Evolutionary conservation across 2,888 invertebrate genomes (phyloP).

Genomic region (Amphipyra berbera): DNA sequence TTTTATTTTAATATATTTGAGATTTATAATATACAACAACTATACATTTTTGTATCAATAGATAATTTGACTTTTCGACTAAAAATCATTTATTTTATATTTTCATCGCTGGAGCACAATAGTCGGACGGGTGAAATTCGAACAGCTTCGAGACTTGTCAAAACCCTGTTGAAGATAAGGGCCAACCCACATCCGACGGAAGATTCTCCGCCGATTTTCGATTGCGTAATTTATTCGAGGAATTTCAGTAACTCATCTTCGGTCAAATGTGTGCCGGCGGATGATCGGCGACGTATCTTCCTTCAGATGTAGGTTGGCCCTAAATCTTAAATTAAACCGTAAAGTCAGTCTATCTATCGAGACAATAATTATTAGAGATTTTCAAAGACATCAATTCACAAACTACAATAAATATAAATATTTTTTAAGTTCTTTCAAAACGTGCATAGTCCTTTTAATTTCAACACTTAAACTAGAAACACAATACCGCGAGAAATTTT

Average conservation of each 20-base stretch:
- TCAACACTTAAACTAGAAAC: constrained; percentile 42
- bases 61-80: constrained; percentile 24
- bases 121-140: constrained; percentile 10
- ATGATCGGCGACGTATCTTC: too few species aligned
- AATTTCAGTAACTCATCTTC: too few species aligned
- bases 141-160: too few species aligned
- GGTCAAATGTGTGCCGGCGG: too few species aligned
- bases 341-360: constrained; percentile 31
- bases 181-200: too few species aligned
- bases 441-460: constrained; percentile 45
- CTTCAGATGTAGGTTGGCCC: too few species aligned
- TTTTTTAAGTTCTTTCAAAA: constrained; percentile 43
- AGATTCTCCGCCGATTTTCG: too few species aligned
- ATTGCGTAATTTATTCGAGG: too few species aligned
- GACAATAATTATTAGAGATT: constrained; percentile 22
- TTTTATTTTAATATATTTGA: constrained; percentile 31
- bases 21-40: constrained; percentile 46
- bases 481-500: constrained; percentile 27
- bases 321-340: background rate
- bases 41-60: constrained; percentile 15
- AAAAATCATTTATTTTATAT: background rate
- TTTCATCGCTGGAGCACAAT: constrained; percentile 1
- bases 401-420: constrained; percentile 54
- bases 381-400: constrained; percentile 46
- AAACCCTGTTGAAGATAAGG: too few species aligned